phyloP scores from a whole-genome alignment of 2,888 invertebrate genomes.

The Myathropa florea region DNA sequence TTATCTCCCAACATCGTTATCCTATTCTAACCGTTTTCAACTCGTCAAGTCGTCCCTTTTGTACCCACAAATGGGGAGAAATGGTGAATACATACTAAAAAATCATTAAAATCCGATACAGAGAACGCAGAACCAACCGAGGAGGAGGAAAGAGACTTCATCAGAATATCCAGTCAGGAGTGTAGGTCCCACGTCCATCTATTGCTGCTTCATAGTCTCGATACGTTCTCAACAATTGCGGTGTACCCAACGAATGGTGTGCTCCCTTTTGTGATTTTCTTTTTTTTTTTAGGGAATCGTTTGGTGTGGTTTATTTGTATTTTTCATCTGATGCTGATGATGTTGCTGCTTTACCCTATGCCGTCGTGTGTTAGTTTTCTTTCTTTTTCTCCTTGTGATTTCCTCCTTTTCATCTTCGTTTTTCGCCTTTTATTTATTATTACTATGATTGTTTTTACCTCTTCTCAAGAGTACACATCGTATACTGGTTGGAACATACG shows the following conservation, averaged over 20 bases:
- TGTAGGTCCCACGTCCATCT: constrained; percentile 19
- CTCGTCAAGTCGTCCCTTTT: constrained; percentile 41
- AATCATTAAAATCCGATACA: constrained; percentile 69
- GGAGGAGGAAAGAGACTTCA: background rate
- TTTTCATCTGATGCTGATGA: background rate
- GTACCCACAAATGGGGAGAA: constrained; percentile 44
- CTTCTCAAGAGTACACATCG: constrained; percentile 57
- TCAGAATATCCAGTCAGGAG: background rate
- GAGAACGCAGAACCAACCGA: constrained; percentile 21
- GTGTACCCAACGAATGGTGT: constrained; percentile 43
- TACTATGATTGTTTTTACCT: constrained; percentile 71
- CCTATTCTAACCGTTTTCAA: constrained; percentile 61
- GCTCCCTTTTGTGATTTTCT: constrained; percentile 22
- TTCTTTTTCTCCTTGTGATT: constrained; percentile 67
- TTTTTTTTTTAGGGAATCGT: background rate
- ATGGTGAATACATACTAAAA: constrained; percentile 67
- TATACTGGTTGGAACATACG: constrained; percentile 54
- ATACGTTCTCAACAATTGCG: constrained; percentile 63
- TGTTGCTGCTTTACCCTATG: constrained; percentile 19
- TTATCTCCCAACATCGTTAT: constrained; percentile 39
- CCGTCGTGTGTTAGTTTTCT: constrained; percentile 65
- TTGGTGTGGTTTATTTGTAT: constrained; percentile 13
- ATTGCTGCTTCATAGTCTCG: constrained; percentile 17
- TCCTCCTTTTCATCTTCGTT: constrained; percentile 67
- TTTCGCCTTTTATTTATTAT: constrained; percentile 71